Conservation (phyloP, 2,888 invertebrate species). For the Drosophila kambysellisi region DNA sequence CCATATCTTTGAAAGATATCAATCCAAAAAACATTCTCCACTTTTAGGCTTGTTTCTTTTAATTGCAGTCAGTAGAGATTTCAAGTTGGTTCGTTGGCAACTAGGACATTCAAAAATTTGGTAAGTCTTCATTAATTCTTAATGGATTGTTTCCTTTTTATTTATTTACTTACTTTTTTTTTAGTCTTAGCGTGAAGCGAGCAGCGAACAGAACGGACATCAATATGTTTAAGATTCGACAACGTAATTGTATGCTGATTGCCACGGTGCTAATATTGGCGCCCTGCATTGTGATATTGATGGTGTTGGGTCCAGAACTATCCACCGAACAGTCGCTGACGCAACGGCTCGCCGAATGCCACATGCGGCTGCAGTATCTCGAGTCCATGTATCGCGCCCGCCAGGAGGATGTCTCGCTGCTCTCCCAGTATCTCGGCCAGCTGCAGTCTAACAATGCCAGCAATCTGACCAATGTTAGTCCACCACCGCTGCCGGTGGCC, state of each 20-base stretch:
- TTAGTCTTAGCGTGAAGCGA: slow-evolving; percentile 15
- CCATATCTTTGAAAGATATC: background rate
- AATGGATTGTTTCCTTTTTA: background rate
- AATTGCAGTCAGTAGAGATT: slow-evolving; percentile 25
- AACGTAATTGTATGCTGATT: slow-evolving; percentile 87
- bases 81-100: background rate
- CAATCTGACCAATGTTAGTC: slow-evolving; percentile 51
- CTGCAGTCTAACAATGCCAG: slow-evolving; percentile 68
- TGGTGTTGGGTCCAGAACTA: slow-evolving; percentile 86
- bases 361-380: slow-evolving; percentile 91
- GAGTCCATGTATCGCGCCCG: slow-evolving; percentile 91
- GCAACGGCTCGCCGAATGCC: slow-evolving; percentile 90
- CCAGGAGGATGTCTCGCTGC: slow-evolving; percentile 90
- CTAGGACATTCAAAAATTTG: slow-evolving; percentile 4
- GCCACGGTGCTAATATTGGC: slow-evolving; percentile 86
- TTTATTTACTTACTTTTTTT: background rate
- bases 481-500: slow-evolving; percentile 55
- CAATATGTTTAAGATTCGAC: slow-evolving; percentile 84
- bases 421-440: slow-evolving; percentile 88
- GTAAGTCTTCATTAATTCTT: slow-evolving; percentile 22
- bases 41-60: background rate
- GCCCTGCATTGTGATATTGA: slow-evolving; percentile 86
- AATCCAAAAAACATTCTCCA: background rate
- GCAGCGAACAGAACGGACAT: slow-evolving; percentile 17
- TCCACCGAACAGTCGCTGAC: slow-evolving; percentile 89